These are phyloP conservation scores for Cephalotes varians DNA, from an alignment of 2,888 invertebrate species.

Conservation along the genomic window DNA sequence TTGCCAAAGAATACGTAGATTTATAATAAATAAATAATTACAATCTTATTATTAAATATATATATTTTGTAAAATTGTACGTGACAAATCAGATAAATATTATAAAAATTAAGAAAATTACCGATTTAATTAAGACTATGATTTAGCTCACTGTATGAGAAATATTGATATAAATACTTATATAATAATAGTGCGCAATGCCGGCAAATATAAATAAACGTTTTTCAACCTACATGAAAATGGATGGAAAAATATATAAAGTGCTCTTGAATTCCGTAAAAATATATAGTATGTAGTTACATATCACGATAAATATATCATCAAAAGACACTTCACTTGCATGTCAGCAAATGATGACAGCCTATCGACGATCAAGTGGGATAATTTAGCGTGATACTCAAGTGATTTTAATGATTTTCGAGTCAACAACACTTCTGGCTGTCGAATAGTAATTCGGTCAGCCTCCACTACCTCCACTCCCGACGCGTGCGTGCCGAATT, in stretches of 20 bases:
- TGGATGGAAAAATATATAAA: background rate
- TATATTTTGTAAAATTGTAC: background rate
- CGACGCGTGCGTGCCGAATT: slow-evolving; percentile 21
- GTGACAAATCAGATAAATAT: background rate
- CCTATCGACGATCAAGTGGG: slow-evolving; percentile 29
- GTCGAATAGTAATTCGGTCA: slow-evolving; percentile 51
- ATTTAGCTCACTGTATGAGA: background rate
- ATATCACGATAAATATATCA: slow-evolving; percentile 31
- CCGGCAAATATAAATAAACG: background rate
- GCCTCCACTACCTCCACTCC: slow-evolving; percentile 11
- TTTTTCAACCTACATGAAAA: background rate
- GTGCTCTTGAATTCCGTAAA: background rate
- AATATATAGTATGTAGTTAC: slow-evolving; percentile 6
- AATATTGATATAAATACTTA: background rate
- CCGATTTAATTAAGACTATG: background rate
- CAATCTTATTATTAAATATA: background rate
- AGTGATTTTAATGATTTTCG: slow-evolving; percentile 65
- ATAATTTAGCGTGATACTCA: slow-evolving; percentile 47
- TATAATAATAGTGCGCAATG: background rate
- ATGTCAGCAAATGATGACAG: slow-evolving; percentile 34
- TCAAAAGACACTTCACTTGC: slow-evolving; percentile 27
- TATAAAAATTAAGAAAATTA: background rate
- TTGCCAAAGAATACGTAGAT: background rate
- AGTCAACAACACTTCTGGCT: slow-evolving; percentile 58
- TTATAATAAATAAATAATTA: slow-evolving; percentile 11